Evolutionary conservation across 2,888 invertebrate species (phyloP).

Genomic region (Lasius platythorax): DNA sequence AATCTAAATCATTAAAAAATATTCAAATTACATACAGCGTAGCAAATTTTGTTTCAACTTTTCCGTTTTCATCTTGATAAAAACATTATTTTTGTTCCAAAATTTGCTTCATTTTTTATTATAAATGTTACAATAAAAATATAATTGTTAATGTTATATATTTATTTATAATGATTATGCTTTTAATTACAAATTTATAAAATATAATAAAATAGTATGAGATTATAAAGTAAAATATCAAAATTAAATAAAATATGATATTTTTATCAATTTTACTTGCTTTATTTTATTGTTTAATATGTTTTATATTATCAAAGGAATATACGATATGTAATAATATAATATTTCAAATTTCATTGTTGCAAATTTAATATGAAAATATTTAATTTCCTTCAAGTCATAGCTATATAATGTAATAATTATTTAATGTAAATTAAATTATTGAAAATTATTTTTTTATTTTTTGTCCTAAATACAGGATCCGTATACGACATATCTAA

Average conservation of each 20-base stretch:
- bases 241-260: background rate
- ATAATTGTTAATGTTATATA: background rate
- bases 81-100: background rate
- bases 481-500: background rate
- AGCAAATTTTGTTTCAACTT: background rate
- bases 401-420: background rate
- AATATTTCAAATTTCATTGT: background rate
- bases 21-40: background rate
- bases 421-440: background rate
- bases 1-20: background rate
- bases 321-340: background rate
- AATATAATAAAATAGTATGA: background rate
- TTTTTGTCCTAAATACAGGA: no score
- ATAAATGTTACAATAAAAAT: background rate
- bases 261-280: background rate
- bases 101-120: background rate
- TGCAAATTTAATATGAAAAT: background rate
- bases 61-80: background rate
- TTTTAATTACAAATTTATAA: slow-evolving; percentile 11
- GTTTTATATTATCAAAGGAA: background rate
- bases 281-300: background rate
- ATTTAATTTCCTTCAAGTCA: background rate
- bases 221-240: background rate
- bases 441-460: background rate
- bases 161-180: background rate